Conservation (phyloP, 2,113 vertebrate genomes). For the Gallinago media region DNA sequence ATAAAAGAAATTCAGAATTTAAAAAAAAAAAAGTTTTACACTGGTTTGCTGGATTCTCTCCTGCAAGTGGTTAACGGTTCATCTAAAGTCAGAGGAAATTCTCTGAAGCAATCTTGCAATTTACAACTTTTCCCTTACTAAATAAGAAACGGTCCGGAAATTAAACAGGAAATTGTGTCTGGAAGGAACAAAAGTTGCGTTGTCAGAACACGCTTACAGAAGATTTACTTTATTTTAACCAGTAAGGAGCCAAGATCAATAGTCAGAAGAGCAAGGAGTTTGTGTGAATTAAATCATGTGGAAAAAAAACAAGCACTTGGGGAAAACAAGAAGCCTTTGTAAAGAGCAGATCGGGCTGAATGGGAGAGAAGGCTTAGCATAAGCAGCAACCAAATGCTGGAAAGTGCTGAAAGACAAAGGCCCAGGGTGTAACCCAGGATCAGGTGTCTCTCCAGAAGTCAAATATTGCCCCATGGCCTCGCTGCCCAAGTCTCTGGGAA, state of each 20-base stretch:
- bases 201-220: conserved; percentile 43
- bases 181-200: conserved; percentile 49
- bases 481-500: not conserved
- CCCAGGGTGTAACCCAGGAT: not conserved
- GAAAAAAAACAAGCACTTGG: not conserved
- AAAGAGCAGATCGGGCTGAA: not conserved
- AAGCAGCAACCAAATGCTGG: not conserved
- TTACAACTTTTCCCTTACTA: conserved; percentile 53
- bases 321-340: conserved; percentile 41
- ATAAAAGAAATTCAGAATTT: not conserved
- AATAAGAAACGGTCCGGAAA: conserved; percentile 58
- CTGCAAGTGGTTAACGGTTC: not conserved
- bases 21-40: not conserved
- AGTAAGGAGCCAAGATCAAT: conserved; percentile 46
- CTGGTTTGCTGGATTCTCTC: not conserved
- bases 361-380: not conserved
- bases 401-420: not conserved
- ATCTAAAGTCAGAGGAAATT: conserved; percentile 24
- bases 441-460: not conserved
- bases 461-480: not conserved
- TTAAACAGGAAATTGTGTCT: conserved; percentile 70
- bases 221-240: conserved; percentile 54
- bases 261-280: conserved; percentile 29
- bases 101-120: conserved; percentile 36
- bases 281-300: not conserved